Evolutionary conservation across 2,888 invertebrate genomes (phyloP).

Genomic region (Anthrax anthrax): DNA sequence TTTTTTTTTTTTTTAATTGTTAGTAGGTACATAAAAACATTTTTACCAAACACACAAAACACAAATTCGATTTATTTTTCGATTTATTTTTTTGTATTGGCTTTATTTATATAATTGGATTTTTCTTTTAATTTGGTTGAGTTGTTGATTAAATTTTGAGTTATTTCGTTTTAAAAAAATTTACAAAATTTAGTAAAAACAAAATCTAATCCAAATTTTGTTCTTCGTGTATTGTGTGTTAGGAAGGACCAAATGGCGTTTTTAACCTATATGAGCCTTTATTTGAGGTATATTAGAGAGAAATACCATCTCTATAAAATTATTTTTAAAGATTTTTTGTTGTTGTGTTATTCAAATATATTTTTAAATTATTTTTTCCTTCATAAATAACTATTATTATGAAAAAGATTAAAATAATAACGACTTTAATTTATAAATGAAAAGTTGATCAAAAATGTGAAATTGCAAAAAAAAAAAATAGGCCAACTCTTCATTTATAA

Average conservation of each 20-base stretch:
- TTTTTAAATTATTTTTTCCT: too few species aligned
- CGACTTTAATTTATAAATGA: conserved; percentile 7
- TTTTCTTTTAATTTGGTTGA: not conserved
- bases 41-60: too few species aligned
- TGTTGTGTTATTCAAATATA: too few species aligned
- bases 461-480: not conserved
- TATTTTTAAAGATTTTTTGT: too few species aligned
- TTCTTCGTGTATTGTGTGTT: conserved; percentile 14
- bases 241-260: conserved; percentile 13
- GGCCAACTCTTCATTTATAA: not conserved
- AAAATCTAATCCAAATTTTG: conserved; percentile 4
- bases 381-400: too few species aligned
- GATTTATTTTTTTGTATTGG: too few species aligned
- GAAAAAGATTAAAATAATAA: too few species aligned
- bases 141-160: too few species aligned
- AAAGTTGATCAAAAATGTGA: not conserved
- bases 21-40: too few species aligned
- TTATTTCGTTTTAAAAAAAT: too few species aligned
- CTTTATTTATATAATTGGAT: too few species aligned
- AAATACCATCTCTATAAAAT: not conserved
- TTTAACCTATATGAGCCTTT: conserved; percentile 14
- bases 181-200: not conserved
- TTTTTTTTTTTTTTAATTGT: not conserved
- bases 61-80: too few species aligned
- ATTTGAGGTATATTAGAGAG: conserved; percentile 10